Base-by-base conservation (phyloP, 2,113 vertebrate species). In the Chionis minor region DNA sequence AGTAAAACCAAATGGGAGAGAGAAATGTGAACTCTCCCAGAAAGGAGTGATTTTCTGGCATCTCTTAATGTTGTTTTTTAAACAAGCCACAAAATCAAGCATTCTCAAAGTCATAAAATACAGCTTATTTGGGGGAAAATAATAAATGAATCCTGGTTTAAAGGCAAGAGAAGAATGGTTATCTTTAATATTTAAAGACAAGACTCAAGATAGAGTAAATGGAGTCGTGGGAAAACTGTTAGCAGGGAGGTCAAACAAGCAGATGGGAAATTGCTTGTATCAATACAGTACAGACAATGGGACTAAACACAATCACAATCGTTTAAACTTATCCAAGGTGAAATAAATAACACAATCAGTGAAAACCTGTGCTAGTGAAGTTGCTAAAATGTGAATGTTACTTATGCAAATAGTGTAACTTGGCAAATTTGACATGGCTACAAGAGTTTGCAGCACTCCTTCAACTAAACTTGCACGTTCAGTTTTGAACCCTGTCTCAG, bases 121-220 rank as follows among this genome's bases (percentile, higher is more conserved):
- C 84, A 81, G 45, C 44, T 44, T 87, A 23, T 49, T 85, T 22
- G 14, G 70, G 33, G 22, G 20, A 91, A 87, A 84, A 65, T 16
- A 67, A 45, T 35, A 90, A 72, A 75, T 80, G 35, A 69, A 18
- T 2, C 14, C 3, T 44, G 30, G 27, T 69, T 86, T 94, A 70
- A 62, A 51, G 9, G 51, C 3, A 51, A 62, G 33, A 45, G 9
- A 47, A 61, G 23, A 77, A 55, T 33, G 15, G 14, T 17, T 63
- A 23, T 67, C 65, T 90, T 88, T 72, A 92, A 51, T 71, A 87
- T 89, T 91, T 93, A 85, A 95, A 90, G 49, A 38, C 28, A 47
- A n/a, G 28, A 42, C 30, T 73, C 0, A 4, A 61, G 8, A 20
- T 13, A 55, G 58, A 69, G 18, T 63, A 81, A 94, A 84, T 52